Conservation (phyloP, 2,797 vertebrate genomes). For the Rhodeus uyekii region DNA sequence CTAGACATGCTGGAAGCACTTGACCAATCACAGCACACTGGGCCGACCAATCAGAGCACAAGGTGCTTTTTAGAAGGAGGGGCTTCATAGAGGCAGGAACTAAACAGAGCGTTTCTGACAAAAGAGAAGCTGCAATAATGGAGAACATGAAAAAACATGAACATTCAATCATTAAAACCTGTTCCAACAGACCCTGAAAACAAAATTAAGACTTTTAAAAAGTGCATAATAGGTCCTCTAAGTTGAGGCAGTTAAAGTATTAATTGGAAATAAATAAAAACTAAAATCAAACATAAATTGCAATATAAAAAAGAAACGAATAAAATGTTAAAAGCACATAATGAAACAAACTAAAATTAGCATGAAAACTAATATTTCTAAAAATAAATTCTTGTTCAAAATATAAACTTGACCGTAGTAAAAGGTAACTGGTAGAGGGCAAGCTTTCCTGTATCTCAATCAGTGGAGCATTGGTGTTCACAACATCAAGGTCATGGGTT, state of each 20-base stretch:
- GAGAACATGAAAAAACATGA: no score
- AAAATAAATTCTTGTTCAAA: no score
- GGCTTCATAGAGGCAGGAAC: not conserved
- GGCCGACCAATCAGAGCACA: not conserved
- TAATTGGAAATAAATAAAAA: not conserved
- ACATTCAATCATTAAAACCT: not conserved
- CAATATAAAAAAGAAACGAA: not conserved
- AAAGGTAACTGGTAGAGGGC: no score
- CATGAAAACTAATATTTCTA: not conserved
- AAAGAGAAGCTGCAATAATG: not conserved
- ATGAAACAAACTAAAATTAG: not conserved
- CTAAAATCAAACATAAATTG: no score
- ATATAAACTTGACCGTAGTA: no score
- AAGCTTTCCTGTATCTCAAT: no score
- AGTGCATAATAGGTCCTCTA: not conserved
- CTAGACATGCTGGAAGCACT: not conserved
- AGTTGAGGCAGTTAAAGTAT: not conserved
- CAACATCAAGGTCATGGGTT: no score
- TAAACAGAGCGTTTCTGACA: not conserved
- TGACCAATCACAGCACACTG: no score
- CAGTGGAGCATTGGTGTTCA: no score
- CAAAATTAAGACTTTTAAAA: not conserved
- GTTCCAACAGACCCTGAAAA: not conserved
- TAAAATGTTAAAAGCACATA: not conserved
- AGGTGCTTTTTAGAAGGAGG: not conserved